Evolutionary conservation across 2,113 vertebrate genomes (phyloP).

Genomic region (Laterallus jamaicensis): DNA sequence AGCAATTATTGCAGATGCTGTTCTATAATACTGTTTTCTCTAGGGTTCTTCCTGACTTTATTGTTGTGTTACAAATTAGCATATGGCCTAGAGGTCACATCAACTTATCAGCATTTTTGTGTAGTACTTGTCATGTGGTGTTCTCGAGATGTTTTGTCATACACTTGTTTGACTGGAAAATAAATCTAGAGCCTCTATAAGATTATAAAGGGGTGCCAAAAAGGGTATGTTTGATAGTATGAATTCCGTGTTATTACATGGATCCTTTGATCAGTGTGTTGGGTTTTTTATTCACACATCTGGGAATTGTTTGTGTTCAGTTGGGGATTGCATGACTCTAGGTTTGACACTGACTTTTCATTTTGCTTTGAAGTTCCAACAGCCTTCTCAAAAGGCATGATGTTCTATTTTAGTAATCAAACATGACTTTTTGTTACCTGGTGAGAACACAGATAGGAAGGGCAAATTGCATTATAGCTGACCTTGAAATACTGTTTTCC

Average conservation of each 20-base stretch:
- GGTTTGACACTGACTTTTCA: conserved; percentile 7
- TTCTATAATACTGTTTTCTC: background rate
- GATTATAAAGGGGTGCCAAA: background rate
- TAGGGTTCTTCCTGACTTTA: background rate
- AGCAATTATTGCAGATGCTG: background rate
- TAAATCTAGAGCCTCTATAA: background rate
- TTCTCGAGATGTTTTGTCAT: background rate
- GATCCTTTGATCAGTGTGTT: background rate
- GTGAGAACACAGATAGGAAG: background rate
- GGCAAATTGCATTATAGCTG: background rate
- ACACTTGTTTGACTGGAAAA: background rate
- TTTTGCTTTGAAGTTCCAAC: conserved; percentile 30
- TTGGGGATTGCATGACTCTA: background rate
- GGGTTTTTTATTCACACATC: background rate
- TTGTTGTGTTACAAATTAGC: background rate
- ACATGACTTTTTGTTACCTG: background rate
- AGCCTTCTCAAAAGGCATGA: background rate
- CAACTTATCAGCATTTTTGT: background rate
- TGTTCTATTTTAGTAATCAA: conserved; percentile 5
- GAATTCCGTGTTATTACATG: background rate
- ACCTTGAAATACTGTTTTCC: background rate
- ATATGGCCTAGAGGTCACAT: background rate
- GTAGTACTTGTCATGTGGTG: background rate
- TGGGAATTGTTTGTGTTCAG: background rate
- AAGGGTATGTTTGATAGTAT: background rate